Percentiles rank a stretch among this genome's conserved stretches.
phyloP scores from a whole-genome alignment of 2,113 vertebrate genomes.

The Cyrtonyx montezumae region DNA sequence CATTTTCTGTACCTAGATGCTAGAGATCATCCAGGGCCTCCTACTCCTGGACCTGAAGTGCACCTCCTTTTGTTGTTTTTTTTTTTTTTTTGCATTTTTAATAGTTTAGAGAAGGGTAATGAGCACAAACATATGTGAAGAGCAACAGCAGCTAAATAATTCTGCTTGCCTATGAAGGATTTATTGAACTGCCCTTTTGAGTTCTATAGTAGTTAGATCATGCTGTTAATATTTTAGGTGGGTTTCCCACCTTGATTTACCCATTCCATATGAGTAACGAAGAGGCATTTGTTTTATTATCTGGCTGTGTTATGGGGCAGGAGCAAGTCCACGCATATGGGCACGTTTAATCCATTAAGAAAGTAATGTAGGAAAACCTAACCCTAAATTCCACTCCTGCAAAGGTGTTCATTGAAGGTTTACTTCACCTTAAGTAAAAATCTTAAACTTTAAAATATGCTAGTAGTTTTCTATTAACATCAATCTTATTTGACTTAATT shows the following conservation, averaged over 20 bases:
- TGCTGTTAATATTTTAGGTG: neutral
- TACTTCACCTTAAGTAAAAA: neutral
- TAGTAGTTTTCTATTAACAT: neutral
- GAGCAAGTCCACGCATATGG: neutral
- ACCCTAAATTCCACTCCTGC: neutral
- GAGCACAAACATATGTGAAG: neutral
- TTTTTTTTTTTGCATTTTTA: neutral
- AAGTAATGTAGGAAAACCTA: neutral
- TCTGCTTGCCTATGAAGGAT: neutral
- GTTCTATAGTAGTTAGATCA: neutral
- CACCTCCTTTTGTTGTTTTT: neutral
- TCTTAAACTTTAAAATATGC: neutral
- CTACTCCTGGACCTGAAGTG: neutral
- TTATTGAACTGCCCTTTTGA: neutral
- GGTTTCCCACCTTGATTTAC: neutral
- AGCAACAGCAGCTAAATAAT: neutral
- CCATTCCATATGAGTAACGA: neutral
- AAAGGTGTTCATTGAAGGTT: neutral
- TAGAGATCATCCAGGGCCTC: neutral
- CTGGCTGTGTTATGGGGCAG: neutral
- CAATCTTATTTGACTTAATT: neutral
- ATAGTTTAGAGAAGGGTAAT: neutral
- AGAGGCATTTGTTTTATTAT: neutral
- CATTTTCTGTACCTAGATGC: neutral
- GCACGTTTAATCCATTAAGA: neutral